A percentile compares a stretch with the other conserved stretches of the same genome.
Conservation (phyloP, 2,888 invertebrate genomes). For the Drosophila leonis region DNA sequence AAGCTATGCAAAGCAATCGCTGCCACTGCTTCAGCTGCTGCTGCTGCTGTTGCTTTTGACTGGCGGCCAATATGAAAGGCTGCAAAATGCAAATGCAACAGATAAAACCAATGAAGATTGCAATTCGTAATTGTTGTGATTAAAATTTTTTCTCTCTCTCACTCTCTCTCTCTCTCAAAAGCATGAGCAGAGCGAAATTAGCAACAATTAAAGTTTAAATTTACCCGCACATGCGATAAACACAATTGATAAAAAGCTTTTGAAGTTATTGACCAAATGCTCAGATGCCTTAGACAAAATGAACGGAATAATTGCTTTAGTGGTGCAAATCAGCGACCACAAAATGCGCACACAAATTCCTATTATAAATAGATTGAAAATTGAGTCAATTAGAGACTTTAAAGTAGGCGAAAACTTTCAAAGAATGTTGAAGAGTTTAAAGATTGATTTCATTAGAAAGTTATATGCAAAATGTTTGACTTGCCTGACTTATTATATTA, state of each 20-base stretch:
- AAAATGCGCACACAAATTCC: slow-evolving; percentile 9
- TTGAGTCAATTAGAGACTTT: slow-evolving; percentile 1
- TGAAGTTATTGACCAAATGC: slow-evolving; percentile 50
- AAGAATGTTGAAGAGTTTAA: neutral
- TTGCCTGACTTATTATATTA: neutral
- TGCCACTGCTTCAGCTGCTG: slow-evolving; percentile 10
- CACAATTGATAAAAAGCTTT: slow-evolving; percentile 61
- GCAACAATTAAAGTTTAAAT: slow-evolving; percentile 69
- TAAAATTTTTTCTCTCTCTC: slow-evolving; percentile 3
- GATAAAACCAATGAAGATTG: slow-evolving; percentile 75
- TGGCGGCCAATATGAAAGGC: slow-evolving; percentile 65
- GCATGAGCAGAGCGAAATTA: slow-evolving; percentile 42
- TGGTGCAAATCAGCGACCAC: slow-evolving; percentile 9
- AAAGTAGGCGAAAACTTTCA: neutral
- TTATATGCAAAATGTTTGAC: neutral
- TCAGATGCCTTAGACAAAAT: slow-evolving; percentile 38
- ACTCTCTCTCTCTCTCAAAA: neutral
- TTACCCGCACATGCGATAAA: slow-evolving; percentile 60
- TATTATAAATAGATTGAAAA: slow-evolving; percentile 17
- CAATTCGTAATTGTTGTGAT: slow-evolving; percentile 61
- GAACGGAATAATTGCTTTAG: slow-evolving; percentile 25
- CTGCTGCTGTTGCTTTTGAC: slow-evolving; percentile 8
- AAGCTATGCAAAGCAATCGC: slow-evolving; percentile 29
- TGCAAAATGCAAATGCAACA: slow-evolving; percentile 49
- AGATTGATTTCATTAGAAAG: neutral